Conservation (phyloP, 2,113 vertebrate species). For the Silurus glanis region DNA sequence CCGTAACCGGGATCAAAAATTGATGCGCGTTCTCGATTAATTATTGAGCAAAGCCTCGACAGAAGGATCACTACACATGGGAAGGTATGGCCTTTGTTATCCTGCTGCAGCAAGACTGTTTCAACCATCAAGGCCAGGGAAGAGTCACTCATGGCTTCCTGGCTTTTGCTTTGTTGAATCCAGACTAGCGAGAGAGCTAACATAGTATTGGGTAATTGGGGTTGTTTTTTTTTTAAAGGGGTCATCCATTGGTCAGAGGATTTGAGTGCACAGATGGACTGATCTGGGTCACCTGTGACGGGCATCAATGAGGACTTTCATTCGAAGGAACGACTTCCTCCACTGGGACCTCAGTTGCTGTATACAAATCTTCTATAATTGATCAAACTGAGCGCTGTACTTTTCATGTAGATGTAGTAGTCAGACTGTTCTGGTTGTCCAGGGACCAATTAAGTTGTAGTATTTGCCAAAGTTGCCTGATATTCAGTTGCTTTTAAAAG, state of each 20-base stretch:
- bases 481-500: background rate
- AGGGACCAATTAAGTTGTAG: background rate
- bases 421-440: background rate
- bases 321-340: slow-evolving; percentile 44
- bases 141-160: background rate
- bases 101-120: background rate
- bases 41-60: slow-evolving; percentile 33
- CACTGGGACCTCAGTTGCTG: background rate
- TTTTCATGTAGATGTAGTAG: background rate
- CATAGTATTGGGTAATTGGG: background rate
- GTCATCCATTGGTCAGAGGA: background rate
- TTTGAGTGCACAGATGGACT: background rate
- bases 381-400: background rate
- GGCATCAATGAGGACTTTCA: slow-evolving; percentile 49
- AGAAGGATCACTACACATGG: background rate
- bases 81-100: background rate
- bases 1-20: slow-evolving; percentile 29
- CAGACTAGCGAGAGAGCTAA: no score
- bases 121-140: background rate
- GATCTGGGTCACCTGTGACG: background rate
- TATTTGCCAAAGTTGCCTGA: background rate
- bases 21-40: slow-evolving; percentile 25
- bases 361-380: background rate
- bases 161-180: background rate
- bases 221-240: background rate